phyloP scores from a whole-genome alignment of 2,113 vertebrate species.

The Cynopterus brachyotis region DNA sequence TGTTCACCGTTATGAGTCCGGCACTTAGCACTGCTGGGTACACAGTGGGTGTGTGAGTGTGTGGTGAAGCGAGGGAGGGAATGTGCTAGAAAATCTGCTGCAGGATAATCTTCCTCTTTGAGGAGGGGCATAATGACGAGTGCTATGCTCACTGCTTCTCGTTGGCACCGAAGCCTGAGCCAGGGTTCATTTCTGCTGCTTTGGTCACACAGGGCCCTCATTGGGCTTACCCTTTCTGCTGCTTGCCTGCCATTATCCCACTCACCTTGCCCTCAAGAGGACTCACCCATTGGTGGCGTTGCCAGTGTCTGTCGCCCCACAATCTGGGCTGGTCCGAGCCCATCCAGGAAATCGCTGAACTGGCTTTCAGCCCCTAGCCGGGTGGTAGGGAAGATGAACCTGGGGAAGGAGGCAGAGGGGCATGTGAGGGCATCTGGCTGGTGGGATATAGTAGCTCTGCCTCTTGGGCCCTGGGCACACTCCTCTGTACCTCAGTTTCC shows the following conservation, averaged over 20 bases:
- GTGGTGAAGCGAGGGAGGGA: background rate
- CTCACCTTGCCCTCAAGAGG: background rate
- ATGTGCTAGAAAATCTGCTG: background rate
- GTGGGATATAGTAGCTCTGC: background rate
- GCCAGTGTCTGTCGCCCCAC: slow-evolving; percentile 97
- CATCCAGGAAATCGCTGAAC: slow-evolving; percentile 98
- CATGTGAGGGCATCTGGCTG: background rate
- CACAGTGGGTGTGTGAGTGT: background rate
- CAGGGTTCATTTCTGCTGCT: background rate
- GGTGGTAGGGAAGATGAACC: slow-evolving; percentile 97
- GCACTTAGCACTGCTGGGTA: background rate
- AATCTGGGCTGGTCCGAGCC: slow-evolving; percentile 97
- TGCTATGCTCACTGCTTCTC: too few species aligned
- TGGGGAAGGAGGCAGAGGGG: slow-evolving; percentile 71
- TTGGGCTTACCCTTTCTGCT: background rate
- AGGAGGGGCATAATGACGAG: background rate
- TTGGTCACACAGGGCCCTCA: fast-evolving
- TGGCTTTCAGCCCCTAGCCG: slow-evolving; percentile 96
- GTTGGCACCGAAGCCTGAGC: fast-evolving
- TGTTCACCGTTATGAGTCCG: background rate
- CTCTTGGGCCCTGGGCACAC: background rate
- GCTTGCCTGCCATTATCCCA: background rate
- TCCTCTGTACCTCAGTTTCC: background rate
- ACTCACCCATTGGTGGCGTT: slow-evolving; percentile 96
- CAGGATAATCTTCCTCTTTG: background rate